Evolutionary conservation across 2,888 invertebrate genomes (phyloP).

Genomic region (Orthosia incerta): DNA sequence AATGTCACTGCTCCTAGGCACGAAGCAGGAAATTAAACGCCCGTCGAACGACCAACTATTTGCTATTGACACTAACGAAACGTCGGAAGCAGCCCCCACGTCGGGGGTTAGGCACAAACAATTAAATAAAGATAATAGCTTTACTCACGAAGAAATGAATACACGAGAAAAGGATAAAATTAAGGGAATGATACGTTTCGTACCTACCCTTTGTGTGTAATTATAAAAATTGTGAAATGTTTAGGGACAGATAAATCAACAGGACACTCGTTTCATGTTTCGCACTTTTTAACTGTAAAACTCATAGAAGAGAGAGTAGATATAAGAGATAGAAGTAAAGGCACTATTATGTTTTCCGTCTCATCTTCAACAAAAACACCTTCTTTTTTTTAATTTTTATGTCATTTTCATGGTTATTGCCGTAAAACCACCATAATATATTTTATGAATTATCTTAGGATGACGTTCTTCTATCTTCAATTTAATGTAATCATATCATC

Average conservation of each 20-base stretch:
- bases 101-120: neutral
- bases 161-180: neutral
- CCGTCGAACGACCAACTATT: slow-evolving; percentile 40
- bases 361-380: neutral
- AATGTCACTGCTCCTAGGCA: slow-evolving; percentile 15
- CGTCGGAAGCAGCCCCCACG: neutral
- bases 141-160: slow-evolving; percentile 16
- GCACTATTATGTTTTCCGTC: neutral
- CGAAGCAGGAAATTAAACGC: slow-evolving; percentile 58
- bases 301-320: too few relatives aligned
- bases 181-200: neutral
- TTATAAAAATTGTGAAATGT: neutral
- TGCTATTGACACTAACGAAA: slow-evolving; percentile 48
- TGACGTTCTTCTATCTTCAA: neutral
- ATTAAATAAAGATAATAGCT: slow-evolving; percentile 46
- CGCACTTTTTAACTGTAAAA: neutral
- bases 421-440: neutral
- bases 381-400: neutral
- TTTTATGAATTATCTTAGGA: neutral
- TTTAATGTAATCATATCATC: neutral
- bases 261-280: slow-evolving; percentile 2
- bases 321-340: too few relatives aligned
- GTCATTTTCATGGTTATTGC: neutral
- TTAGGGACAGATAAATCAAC: neutral
- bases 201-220: neutral